These are phyloP conservation scores for Lasioglossum marginatum DNA, from an alignment of 2,888 invertebrate genomes.

Conservation along the genomic window DNA sequence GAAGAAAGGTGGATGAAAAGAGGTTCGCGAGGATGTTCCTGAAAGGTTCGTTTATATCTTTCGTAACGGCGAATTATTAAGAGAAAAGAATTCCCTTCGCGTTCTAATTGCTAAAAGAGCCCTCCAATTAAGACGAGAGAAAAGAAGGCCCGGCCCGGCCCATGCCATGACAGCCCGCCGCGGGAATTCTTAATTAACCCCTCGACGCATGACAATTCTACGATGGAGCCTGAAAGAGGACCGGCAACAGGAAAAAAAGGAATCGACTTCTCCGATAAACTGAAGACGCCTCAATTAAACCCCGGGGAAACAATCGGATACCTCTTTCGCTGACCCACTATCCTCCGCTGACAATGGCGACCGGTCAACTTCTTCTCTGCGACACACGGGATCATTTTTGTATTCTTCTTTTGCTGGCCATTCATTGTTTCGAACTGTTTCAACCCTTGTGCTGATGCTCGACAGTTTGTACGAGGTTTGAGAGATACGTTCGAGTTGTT, in stretches of 20 bases:
- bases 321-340: background rate
- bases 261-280: slow-evolving; percentile 27
- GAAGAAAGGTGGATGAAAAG: background rate
- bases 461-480: background rate
- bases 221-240: background rate
- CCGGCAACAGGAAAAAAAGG: background rate
- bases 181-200: slow-evolving; percentile 51
- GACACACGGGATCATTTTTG: background rate
- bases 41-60: slow-evolving; percentile 60
- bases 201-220: slow-evolving; percentile 50
- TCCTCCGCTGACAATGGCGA: background rate
- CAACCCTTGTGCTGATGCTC: background rate
- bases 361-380: background rate
- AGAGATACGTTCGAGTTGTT: background rate
- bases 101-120: slow-evolving; percentile 60
- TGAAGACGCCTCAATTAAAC: slow-evolving; percentile 8
- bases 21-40: slow-evolving; percentile 34
- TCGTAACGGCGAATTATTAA: slow-evolving; percentile 60
- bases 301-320: background rate
- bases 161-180: background rate
- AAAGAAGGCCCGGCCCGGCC: slow-evolving; percentile 16
- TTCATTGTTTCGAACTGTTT: background rate
- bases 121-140: slow-evolving; percentile 56
- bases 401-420: background rate
- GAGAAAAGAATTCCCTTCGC: slow-evolving; percentile 56